Percentiles rank a stretch among this genome's conserved stretches.
Conservation (phyloP, 2,113 vertebrate species). For the Anolis sagrei region DNA sequence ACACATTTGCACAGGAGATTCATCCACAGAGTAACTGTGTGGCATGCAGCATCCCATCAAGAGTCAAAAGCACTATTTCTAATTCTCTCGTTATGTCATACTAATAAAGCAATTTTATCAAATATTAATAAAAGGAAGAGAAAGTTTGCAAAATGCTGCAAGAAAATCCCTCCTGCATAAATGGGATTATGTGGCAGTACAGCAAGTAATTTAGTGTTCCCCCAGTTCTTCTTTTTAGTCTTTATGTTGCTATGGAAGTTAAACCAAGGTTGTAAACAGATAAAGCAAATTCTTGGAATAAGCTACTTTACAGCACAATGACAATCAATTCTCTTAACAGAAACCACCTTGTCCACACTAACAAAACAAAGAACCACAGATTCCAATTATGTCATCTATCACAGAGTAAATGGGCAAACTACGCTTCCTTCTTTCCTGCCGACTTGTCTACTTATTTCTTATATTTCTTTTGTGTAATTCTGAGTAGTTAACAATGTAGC, state of each 20-base stretch:
- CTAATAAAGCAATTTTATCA: slow-evolving; percentile 67
- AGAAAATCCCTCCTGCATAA: slow-evolving; percentile 62
- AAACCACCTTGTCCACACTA: slow-evolving; percentile 28
- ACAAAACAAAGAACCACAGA: slow-evolving; percentile 42
- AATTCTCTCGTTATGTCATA: slow-evolving; percentile 25
- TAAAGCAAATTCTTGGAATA: slow-evolving; percentile 64
- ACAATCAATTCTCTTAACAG: slow-evolving; percentile 44
- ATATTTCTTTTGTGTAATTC: neutral
- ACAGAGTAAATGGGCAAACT: neutral
- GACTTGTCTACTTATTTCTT: neutral
- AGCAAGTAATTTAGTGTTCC: slow-evolving; percentile 57
- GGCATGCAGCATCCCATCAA: neutral
- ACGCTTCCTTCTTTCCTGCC: neutral
- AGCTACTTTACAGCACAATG: slow-evolving; percentile 52
- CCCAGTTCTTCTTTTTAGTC: slow-evolving; percentile 40
- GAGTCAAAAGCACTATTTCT: slow-evolving; percentile 41
- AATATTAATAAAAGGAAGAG: slow-evolving; percentile 62
- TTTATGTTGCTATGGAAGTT: slow-evolving; percentile 66
- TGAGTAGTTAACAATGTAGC: neutral
- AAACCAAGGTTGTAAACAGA: slow-evolving; percentile 64
- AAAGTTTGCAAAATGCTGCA: slow-evolving; percentile 58
- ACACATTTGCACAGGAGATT: slow-evolving; percentile 12
- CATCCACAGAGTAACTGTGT: neutral
- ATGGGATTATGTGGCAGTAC: slow-evolving; percentile 65
- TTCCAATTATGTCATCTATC: slow-evolving; percentile 54